Evolutionary conservation across 1,140 invertebrate genomes (phyloP).

Genomic region (Magallana angulata): DNA sequence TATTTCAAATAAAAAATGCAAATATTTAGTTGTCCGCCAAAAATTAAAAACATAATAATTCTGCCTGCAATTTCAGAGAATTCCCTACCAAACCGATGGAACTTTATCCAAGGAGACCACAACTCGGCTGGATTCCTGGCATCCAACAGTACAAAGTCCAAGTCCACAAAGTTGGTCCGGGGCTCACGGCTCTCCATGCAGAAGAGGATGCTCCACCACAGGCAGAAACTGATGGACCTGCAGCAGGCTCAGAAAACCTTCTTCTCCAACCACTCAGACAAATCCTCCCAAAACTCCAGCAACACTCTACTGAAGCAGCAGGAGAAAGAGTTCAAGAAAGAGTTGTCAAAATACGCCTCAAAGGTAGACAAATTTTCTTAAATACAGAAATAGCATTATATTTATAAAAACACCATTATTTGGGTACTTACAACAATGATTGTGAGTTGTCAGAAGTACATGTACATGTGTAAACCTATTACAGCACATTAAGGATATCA

Average conservation of each 20-base stretch:
- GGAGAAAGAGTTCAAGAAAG: constrained; percentile 83
- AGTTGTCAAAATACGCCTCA: constrained; percentile 78
- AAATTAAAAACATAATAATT: too few relatives aligned
- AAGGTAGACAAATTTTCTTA: constrained; percentile 58
- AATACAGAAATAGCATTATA: too few relatives aligned
- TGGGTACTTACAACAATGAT: too few relatives aligned
- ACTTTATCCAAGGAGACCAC: constrained; percentile 74
- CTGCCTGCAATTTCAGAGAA: neutral
- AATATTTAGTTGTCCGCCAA: too few relatives aligned
- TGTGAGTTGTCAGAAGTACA: too few relatives aligned
- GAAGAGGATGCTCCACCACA: constrained; percentile 86
- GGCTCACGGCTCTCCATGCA: constrained; percentile 83
- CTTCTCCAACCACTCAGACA: constrained; percentile 52
- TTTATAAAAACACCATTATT: too few relatives aligned
- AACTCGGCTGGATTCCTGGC: neutral
- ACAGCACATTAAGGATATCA: constrained; percentile 80
- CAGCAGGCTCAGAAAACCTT: constrained; percentile 79
- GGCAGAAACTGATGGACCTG: constrained; percentile 87
- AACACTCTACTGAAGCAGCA: constrained; percentile 83
- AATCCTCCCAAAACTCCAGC: constrained; percentile 40
- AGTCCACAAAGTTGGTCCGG: constrained; percentile 80
- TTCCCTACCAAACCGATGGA: constrained; percentile 72
- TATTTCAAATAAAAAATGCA: too few relatives aligned
- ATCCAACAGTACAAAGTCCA: constrained; percentile 52
- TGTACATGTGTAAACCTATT: neutral